Percentiles rank a stretch among this genome's conserved stretches.
Evolutionary conservation across 2,888 invertebrate species (phyloP).

Genomic region (Glyphotaelius pellucidus): DNA sequence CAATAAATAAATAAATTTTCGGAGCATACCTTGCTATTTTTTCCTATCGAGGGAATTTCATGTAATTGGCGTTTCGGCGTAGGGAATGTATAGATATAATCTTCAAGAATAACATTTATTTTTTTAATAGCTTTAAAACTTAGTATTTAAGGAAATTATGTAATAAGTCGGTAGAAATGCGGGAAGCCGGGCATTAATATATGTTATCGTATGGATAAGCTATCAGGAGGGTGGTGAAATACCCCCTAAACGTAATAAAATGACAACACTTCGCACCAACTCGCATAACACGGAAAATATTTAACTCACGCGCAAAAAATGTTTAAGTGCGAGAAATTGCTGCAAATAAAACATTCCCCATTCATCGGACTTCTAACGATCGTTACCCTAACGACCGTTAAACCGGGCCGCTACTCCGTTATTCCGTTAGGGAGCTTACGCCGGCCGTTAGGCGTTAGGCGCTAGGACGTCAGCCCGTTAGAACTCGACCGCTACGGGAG

Average conservation of each 20-base stretch:
- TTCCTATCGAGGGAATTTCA: too few species aligned
- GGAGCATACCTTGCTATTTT: too few species aligned
- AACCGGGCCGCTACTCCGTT: slow-evolving; percentile 51
- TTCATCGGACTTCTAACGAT: slow-evolving; percentile 53
- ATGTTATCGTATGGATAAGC: too few species aligned
- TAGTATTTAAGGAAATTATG: too few species aligned
- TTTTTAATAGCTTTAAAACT: too few species aligned
- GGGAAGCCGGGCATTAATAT: too few species aligned
- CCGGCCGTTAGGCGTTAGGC: slow-evolving; percentile 35
- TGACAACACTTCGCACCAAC: background rate
- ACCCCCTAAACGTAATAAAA: background rate
- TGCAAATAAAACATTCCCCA: slow-evolving; percentile 61
- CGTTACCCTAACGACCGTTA: slow-evolving; percentile 57
- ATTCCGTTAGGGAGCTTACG: background rate
- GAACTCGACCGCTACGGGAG: background rate
- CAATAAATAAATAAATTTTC: too few species aligned
- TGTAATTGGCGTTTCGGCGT: too few species aligned
- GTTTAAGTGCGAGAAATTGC: slow-evolving; percentile 44
- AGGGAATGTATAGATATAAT: too few species aligned
- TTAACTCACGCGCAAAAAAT: slow-evolving; percentile 2
- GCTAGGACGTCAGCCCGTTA: slow-evolving; percentile 8
- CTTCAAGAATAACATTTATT: too few species aligned
- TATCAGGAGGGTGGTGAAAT: too few species aligned
- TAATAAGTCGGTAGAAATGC: too few species aligned
- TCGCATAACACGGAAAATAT: background rate